Conservation (phyloP, 2,113 vertebrate genomes). For the Melanotaenia duboulayi region DNA sequence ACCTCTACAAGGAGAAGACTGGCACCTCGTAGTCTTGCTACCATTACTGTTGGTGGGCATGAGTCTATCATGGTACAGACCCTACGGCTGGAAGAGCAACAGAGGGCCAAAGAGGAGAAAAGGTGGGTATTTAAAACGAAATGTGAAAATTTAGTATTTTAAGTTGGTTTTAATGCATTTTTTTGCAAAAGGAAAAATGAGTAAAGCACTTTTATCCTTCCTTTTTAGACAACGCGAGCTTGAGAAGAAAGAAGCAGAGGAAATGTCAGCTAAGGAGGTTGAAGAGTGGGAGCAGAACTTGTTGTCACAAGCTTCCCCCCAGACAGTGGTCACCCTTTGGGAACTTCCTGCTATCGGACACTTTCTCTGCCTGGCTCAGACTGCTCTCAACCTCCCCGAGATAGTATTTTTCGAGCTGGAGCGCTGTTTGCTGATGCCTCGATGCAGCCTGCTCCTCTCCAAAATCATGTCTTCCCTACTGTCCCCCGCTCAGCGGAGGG, state of each 20-base stretch:
- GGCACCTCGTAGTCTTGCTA: constrained; percentile 86
- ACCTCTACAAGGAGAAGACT: constrained; percentile 90
- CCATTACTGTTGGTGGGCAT: constrained; percentile 86
- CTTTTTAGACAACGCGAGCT: constrained; percentile 90
- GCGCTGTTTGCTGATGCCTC: constrained; percentile 96
- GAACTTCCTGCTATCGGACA: constrained; percentile 98
- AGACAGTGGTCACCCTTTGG: constrained; percentile 91
- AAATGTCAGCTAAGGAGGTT: constrained; percentile 94
- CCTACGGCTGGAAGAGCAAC: constrained; percentile 92
- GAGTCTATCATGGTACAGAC: constrained; percentile 96
- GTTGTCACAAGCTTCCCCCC: constrained; percentile 88
- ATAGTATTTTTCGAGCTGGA: constrained; percentile 97
- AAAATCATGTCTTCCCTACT: constrained; percentile 98
- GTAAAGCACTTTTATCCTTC: constrained; percentile 2
- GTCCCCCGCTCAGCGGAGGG: constrained; percentile 88
- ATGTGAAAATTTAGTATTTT: neutral
- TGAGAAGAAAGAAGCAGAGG: constrained; percentile 94
- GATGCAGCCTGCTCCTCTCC: constrained; percentile 92
- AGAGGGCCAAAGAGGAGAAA: constrained; percentile 94
- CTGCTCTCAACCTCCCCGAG: constrained; percentile 95
- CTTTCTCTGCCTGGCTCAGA: constrained; percentile 97
- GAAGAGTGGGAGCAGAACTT: constrained; percentile 95
- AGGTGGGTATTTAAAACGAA: constrained; percentile 80
- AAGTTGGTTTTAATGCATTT: neutral
- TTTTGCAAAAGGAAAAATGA: constrained; percentile 2